These are phyloP conservation scores for Linepithema humile DNA, from an alignment of 1,140 invertebrate genomes.

Conservation along the genomic window DNA sequence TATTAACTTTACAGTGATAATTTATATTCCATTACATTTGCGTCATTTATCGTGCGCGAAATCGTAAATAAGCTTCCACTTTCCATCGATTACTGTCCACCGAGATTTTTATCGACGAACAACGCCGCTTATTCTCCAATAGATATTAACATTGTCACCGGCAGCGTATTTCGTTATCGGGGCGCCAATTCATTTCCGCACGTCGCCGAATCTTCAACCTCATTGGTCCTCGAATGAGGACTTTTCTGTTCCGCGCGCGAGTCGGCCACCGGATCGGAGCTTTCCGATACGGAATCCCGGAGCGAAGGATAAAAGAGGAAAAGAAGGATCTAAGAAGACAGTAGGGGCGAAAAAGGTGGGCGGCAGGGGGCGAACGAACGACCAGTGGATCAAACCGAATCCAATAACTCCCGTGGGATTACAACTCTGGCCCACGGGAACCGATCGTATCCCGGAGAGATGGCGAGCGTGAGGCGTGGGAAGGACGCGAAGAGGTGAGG, in stretches of 20 bases:
- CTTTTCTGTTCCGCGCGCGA: neutral
- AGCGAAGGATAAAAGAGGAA: slow-evolving; percentile 6
- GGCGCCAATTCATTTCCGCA: neutral
- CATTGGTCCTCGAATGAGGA: slow-evolving; percentile 10
- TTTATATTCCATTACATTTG: slow-evolving; percentile 33
- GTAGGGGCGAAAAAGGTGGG: neutral
- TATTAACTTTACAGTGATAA: slow-evolving; percentile 34
- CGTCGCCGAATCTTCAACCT: neutral
- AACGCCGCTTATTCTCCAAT: neutral
- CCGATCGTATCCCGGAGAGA: slow-evolving; percentile 64
- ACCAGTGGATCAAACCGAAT: slow-evolving; percentile 80
- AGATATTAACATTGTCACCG: slow-evolving; percentile 7
- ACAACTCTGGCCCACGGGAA: slow-evolving; percentile 73
- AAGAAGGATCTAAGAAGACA: slow-evolving; percentile 21
- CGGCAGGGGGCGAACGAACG: slow-evolving; percentile 37
- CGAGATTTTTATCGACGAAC: slow-evolving; percentile 5
- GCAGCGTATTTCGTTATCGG: neutral
- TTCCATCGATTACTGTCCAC: neutral
- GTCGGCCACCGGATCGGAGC: slow-evolving; percentile 9
- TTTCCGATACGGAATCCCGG: slow-evolving; percentile 15
- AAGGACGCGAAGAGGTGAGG: neutral
- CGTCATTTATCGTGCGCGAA: slow-evolving; percentile 41
- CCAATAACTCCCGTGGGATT: slow-evolving; percentile 81
- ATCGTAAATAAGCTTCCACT: slow-evolving; percentile 13
- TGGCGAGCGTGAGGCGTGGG: slow-evolving; percentile 31